phyloP scores from a whole-genome alignment of 1,140 invertebrate genomes.

The Goniozus legneri region DNA sequence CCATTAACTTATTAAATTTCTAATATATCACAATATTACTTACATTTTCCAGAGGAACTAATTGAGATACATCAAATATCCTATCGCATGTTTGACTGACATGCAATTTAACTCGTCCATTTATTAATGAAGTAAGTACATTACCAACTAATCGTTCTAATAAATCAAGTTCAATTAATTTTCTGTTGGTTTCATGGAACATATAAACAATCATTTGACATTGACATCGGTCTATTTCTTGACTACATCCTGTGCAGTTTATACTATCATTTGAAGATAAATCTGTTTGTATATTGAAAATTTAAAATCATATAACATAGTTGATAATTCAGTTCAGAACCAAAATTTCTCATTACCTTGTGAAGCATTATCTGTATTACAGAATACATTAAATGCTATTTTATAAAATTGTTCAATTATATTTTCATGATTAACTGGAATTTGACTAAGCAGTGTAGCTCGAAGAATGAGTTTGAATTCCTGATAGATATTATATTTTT shows the following conservation, averaged over 20 bases:
- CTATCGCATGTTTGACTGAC: slow-evolving; percentile 77
- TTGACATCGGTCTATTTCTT: slow-evolving; percentile 67
- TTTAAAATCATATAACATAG: slow-evolving; percentile 3
- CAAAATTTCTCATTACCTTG: slow-evolving; percentile 32
- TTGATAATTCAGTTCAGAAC: slow-evolving; percentile 13
- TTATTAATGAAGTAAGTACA: slow-evolving; percentile 76
- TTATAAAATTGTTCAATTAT: slow-evolving; percentile 75
- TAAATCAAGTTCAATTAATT: slow-evolving; percentile 70
- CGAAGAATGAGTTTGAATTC: slow-evolving; percentile 65
- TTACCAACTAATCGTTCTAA: slow-evolving; percentile 77
- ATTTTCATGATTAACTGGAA: slow-evolving; percentile 66
- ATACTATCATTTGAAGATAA: slow-evolving; percentile 57
- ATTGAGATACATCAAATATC: slow-evolving; percentile 77
- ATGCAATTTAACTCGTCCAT: slow-evolving; percentile 75
- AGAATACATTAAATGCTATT: slow-evolving; percentile 72
- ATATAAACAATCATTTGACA: slow-evolving; percentile 71
- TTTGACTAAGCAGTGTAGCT: slow-evolving; percentile 66
- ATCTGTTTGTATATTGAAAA: slow-evolving; percentile 31
- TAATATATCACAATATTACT: too few species aligned
- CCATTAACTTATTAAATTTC: too few species aligned
- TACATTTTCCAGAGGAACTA: slow-evolving; percentile 69
- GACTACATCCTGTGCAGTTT: slow-evolving; percentile 69
- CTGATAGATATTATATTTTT: slow-evolving; percentile 52
- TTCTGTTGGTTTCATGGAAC: slow-evolving; percentile 75
- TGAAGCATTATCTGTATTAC: slow-evolving; percentile 49